A percentile compares a stretch with the other conserved stretches of the same genome.
phyloP scores from a whole-genome alignment of 2,797 vertebrate species.

The Aplochiton taeniatus region DNA sequence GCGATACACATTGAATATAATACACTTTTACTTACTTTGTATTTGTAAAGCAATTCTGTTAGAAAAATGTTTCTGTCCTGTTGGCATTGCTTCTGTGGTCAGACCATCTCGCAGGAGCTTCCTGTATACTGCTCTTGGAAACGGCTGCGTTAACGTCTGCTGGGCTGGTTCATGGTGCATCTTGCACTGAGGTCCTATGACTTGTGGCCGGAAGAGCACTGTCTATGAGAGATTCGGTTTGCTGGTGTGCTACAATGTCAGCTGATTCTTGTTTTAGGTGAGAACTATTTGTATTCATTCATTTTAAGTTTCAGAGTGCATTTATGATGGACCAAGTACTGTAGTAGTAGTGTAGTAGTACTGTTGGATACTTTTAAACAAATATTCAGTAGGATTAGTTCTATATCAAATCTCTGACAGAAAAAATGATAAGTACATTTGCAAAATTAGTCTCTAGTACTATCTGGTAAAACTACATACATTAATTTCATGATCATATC shows the following conservation, averaged over 20 bases:
- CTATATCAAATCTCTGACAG: too few species aligned
- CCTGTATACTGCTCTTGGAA: conserved; percentile 21
- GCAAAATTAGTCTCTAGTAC: too few species aligned
- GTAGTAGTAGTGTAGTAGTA: too few species aligned
- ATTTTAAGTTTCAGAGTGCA: too few species aligned
- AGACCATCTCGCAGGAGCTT: conserved; percentile 20
- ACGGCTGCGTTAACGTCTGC: conserved; percentile 10
- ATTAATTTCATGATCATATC: too few species aligned
- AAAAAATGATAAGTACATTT: too few species aligned
- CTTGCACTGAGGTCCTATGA: conserved; percentile 48
- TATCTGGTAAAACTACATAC: too few species aligned
- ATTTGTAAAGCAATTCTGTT: background rate
- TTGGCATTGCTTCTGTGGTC: conserved; percentile 3
- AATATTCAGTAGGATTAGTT: too few species aligned
- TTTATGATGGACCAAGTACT: too few species aligned
- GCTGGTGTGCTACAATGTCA: background rate
- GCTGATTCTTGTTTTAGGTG: conserved; percentile 24
- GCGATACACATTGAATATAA: background rate
- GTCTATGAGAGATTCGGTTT: conserved; percentile 2
- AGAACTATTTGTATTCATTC: too few species aligned
- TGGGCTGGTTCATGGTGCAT: background rate
- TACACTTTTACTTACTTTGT: conserved; percentile 8
- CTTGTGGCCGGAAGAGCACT: conserved; percentile 31
- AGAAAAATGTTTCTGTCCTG: background rate
- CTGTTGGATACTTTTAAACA: too few species aligned